These are phyloP conservation scores for human (Homo sapiens) DNA, from an alignment of 2,113 vertebrate species.

Conservation along the genomic window DNA sequence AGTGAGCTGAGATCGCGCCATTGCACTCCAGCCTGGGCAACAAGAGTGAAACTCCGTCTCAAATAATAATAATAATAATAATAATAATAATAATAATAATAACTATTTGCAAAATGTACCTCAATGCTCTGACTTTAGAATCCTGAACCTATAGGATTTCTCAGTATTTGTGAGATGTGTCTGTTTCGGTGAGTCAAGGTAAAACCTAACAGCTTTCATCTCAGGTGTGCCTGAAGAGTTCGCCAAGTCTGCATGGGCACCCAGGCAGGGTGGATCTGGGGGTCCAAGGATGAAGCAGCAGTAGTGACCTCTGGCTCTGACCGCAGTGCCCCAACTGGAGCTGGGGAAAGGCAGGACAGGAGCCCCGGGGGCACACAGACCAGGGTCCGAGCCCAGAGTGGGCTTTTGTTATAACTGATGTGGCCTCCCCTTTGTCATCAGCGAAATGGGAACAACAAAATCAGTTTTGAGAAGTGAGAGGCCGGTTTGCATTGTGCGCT, in stretches of 20 bases:
- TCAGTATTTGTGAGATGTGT: background rate
- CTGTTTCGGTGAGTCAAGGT: background rate
- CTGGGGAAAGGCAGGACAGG: background rate
- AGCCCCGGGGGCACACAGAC: background rate
- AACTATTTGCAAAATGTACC: background rate
- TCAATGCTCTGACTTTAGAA: background rate
- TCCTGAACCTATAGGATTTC: background rate
- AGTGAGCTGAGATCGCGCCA: too few species aligned
- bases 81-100: background rate
- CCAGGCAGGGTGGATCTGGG: fast-evolving
- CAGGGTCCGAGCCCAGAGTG: background rate
- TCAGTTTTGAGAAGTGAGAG: background rate
- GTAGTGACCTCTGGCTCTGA: fast-evolving
- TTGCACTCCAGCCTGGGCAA: too few species aligned
- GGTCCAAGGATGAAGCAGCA: background rate
- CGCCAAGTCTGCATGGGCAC: fast-evolving
- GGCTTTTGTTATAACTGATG: background rate
- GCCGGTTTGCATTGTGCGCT: background rate
- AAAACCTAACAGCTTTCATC: background rate
- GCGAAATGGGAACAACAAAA: background rate
- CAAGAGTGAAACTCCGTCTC: too few species aligned
- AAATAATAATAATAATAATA: background rate
- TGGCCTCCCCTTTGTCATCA: background rate
- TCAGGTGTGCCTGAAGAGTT: background rate
- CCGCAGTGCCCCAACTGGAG: background rate